Percentiles rank a stretch among this genome's conserved stretches.
Evolutionary conservation across 35 echinoderm and acorn worm genomes (phyloP).

Genomic region (Strongylocentrotus purpuratus): DNA sequence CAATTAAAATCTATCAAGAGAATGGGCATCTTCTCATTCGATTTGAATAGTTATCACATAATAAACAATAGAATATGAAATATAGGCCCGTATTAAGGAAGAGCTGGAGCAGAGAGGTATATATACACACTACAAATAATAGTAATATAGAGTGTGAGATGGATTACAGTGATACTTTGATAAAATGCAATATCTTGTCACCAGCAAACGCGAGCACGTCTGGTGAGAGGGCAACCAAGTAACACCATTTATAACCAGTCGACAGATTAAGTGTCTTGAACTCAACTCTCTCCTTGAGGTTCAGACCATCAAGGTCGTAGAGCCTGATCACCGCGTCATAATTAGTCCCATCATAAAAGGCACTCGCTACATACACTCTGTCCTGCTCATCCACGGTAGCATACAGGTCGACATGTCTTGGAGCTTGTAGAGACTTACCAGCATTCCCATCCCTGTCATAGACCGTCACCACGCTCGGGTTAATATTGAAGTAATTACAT

Average conservation of each 20-base stretch:
- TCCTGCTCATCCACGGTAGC: conserved; percentile 14
- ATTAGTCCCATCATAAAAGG: too few relatives aligned
- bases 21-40: too few relatives aligned
- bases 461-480: conserved; percentile 25
- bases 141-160: too few relatives aligned
- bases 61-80: too few relatives aligned
- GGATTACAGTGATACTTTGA: too few relatives aligned
- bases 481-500: neutral
- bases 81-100: too few relatives aligned
- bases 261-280: neutral
- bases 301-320: neutral
- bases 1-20: too few relatives aligned
- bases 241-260: too few relatives aligned
- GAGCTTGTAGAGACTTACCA: neutral
- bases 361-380: conserved; percentile 28
- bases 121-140: too few relatives aligned
- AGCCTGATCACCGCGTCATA: neutral
- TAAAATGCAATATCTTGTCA: neutral
- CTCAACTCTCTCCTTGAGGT: conserved; percentile 2
- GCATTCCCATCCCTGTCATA: conserved; percentile 31
- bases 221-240: neutral
- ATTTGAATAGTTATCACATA: too few relatives aligned
- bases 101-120: too few relatives aligned
- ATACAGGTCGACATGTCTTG: neutral
- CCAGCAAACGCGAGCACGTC: neutral